phyloP scores from a whole-genome alignment of 2,113 vertebrate genomes.

The Empidonax alnorum region DNA sequence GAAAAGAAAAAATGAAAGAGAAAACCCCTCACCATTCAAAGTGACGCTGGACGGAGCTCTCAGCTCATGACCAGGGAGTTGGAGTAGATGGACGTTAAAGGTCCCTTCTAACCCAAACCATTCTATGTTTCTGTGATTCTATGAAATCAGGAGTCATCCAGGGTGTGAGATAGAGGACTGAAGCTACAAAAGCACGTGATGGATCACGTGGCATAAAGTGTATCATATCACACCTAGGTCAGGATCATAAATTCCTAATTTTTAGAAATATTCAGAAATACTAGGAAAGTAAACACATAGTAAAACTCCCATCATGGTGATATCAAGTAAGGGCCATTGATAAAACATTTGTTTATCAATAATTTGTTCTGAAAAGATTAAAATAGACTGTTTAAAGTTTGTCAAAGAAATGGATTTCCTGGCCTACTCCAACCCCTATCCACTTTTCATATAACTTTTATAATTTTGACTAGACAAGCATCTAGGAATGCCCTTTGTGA shows the following conservation, averaged over 20 bases:
- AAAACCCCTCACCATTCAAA: neutral
- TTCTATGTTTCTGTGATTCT: neutral
- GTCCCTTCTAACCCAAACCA: neutral
- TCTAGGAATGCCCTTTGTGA: constrained; percentile 31
- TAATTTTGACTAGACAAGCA: constrained; percentile 16
- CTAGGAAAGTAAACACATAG: constrained; percentile 4
- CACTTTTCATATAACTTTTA: constrained; percentile 48
- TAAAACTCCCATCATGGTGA: neutral
- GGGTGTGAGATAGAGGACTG: neutral
- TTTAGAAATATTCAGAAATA: constrained; percentile 59
- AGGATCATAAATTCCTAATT: constrained; percentile 7
- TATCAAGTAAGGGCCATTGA: constrained; percentile 40
- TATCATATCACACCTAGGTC: neutral
- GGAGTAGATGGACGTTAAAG: neutral
- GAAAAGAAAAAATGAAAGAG: neutral
- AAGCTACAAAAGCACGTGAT: neutral
- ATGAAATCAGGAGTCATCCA: neutral
- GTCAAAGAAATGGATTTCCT: constrained; percentile 60
- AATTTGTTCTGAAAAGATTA: constrained; percentile 49
- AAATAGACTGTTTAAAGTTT: constrained; percentile 1
- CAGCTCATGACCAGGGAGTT: neutral
- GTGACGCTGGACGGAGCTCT: neutral
- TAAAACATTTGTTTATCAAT: constrained; percentile 31
- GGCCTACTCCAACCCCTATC: constrained; percentile 4
- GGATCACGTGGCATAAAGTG: neutral